A percentile compares a stretch with the other conserved stretches of the same genome.
These are phyloP conservation scores for Tamias sibiricus DNA, from an alignment of 2,113 vertebrate species.

Conservation along the genomic window DNA sequence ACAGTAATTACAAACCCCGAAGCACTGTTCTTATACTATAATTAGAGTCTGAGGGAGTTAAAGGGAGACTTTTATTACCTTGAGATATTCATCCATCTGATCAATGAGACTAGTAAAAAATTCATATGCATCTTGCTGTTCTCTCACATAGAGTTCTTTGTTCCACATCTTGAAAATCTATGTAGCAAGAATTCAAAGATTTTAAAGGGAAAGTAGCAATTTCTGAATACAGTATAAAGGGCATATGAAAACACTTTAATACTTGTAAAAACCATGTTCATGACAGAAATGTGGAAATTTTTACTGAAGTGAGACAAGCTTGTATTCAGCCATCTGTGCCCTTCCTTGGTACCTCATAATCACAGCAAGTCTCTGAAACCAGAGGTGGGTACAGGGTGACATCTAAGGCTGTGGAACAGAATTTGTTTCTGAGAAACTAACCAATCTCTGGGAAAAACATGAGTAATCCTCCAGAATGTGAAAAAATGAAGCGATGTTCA, in stretches of 20 bases:
- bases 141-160: constrained; percentile 97
- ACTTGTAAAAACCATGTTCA: constrained; percentile 13
- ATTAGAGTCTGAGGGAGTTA: not conserved
- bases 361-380: not conserved
- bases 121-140: constrained; percentile 99
- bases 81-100: constrained; percentile 98
- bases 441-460: not conserved
- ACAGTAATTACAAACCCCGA: not conserved
- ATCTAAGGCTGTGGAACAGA: not conserved
- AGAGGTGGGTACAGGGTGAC: not conserved
- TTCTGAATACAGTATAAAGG: not conserved
- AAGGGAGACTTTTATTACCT: constrained; percentile 87
- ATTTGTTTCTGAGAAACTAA: not conserved
- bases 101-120: constrained; percentile 99
- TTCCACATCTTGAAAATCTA: constrained; percentile 99
- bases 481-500: not conserved
- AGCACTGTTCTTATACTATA: not conserved
- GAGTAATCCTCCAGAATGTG: not conserved
- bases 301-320: not conserved
- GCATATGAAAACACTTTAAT: not conserved
- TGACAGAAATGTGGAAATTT: not conserved
- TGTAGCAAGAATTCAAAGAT: constrained; percentile 26
- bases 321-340: not conserved
- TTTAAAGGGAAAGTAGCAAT: not conserved
- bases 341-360: not conserved